These are phyloP conservation scores for Eupithecia abbreviata DNA, from an alignment of 2,888 invertebrate genomes.

Conservation along the genomic window DNA sequence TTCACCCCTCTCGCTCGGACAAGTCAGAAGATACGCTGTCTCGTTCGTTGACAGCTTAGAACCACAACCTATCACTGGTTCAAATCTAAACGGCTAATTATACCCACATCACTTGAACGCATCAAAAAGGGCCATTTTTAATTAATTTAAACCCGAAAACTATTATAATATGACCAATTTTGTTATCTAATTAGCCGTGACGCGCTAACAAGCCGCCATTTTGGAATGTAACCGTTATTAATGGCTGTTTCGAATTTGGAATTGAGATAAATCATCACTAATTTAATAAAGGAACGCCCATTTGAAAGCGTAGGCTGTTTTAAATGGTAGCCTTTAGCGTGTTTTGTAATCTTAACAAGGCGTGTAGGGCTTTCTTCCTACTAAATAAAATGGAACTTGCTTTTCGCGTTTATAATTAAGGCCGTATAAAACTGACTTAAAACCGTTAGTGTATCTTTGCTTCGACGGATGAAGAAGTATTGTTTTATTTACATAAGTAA, in stretches of 20 bases:
- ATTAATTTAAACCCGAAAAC: conserved; percentile 81
- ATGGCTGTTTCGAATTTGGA: conserved; percentile 61
- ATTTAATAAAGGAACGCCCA: conserved; percentile 49
- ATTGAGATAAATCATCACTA: conserved; percentile 69
- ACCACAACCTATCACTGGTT: conserved; percentile 73
- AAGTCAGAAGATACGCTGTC: conserved; percentile 48
- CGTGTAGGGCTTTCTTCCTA: conserved; percentile 13
- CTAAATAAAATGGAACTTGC: not conserved
- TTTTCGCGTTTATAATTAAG: conserved; percentile 6
- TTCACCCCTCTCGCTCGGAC: conserved; percentile 55
- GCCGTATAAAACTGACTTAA: not conserved
- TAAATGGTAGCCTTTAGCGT: conserved; percentile 37
- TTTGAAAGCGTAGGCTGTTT: conserved; percentile 41
- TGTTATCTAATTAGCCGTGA: conserved; percentile 80
- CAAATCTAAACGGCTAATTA: conserved; percentile 81
- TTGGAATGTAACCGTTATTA: conserved; percentile 67
- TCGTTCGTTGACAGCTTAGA: conserved; percentile 74
- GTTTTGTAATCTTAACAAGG: conserved; percentile 33
- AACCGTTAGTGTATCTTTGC: not conserved
- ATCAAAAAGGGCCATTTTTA: conserved; percentile 78
- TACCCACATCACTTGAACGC: conserved; percentile 81
- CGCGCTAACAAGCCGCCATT: conserved; percentile 78
- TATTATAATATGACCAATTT: conserved; percentile 82
- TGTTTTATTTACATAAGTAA: not conserved
- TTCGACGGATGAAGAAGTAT: not conserved